Conservation (phyloP, 2,797 vertebrate genomes). For the Silurus lanzhouensis region DNA sequence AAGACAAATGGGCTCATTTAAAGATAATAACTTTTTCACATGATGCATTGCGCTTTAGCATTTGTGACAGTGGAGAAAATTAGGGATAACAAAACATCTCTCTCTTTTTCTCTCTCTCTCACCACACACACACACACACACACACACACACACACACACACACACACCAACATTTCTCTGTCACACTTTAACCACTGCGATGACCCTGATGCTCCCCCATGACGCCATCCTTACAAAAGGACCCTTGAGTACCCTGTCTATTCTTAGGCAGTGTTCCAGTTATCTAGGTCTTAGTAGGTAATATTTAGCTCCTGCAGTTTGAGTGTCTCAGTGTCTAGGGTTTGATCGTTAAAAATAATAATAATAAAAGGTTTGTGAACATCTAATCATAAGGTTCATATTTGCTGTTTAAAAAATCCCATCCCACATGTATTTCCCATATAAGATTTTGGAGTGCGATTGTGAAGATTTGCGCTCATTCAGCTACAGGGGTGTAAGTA, state of each 20-base stretch:
- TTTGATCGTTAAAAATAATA: no score
- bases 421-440: no score
- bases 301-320: not conserved
- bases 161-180: not conserved
- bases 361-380: no score
- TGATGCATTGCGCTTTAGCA: not conserved
- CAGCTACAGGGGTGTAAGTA: no score
- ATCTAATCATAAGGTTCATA: no score
- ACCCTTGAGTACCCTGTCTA: not conserved
- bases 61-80: not conserved
- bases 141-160: not conserved
- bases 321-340: not conserved
- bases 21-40: not conserved
- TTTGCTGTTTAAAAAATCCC: no score
- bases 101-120: not conserved
- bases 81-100: not conserved
- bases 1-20: constrained; percentile 23
- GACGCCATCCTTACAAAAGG: not conserved
- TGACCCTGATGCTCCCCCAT: not conserved
- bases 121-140: not conserved
- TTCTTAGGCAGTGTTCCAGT: no score
- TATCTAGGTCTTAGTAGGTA: not conserved
- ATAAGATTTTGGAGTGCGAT: no score
- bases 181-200: constrained; percentile 20
- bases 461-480: no score